A percentile compares a stretch with the other conserved stretches of the same genome.
Evolutionary conservation across 2,113 vertebrate genomes (phyloP).

Genomic region (Gnathonemus longibarbis): DNA sequence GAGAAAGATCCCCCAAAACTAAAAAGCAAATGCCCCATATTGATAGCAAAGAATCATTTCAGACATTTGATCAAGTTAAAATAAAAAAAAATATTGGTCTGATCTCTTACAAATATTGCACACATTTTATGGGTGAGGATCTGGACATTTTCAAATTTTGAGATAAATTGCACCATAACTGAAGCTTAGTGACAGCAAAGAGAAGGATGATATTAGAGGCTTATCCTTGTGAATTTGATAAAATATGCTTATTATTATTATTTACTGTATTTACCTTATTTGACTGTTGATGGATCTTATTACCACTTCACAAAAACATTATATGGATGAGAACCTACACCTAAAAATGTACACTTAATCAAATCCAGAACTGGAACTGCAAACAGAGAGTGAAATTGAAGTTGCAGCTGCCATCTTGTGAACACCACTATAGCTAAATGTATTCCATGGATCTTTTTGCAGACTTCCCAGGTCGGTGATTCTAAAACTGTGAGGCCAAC

Average conservation of each 20-base stretch:
- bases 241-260: not conserved
- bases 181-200: not conserved
- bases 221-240: not conserved
- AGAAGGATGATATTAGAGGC: not conserved
- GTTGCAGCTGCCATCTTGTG: not conserved
- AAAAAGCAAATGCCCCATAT: not conserved
- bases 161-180: not conserved
- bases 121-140: not conserved
- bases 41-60: not conserved
- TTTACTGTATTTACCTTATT: not conserved
- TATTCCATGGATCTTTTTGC: not conserved
- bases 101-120: not conserved
- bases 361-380: not conserved
- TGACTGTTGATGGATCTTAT: not conserved
- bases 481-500: not conserved
- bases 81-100: not conserved
- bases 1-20: too few relatives aligned
- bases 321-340: not conserved
- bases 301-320: not conserved
- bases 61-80: not conserved
- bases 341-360: not conserved
- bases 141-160: not conserved
- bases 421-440: not conserved
- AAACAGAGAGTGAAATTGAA: not conserved
- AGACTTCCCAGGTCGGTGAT: not conserved